These are phyloP conservation scores for Notarius quadriscutis DNA, from an alignment of 2,113 vertebrate species.

Conservation along the genomic window DNA sequence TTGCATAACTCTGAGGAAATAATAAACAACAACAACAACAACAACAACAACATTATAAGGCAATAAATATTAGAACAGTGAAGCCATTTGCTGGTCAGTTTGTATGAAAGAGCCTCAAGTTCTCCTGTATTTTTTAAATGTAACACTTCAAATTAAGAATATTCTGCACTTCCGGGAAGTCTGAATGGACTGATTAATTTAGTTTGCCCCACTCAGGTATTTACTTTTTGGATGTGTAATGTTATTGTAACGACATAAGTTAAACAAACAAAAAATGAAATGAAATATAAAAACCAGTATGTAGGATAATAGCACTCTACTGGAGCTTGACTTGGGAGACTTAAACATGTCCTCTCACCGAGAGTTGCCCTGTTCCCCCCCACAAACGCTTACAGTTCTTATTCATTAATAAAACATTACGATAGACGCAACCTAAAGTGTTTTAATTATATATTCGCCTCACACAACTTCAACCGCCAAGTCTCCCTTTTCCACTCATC, in stretches of 20 bases:
- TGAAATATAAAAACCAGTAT: background rate
- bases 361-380: background rate
- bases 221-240: background rate
- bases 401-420: constrained; percentile 27
- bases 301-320: background rate
- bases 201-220: background rate
- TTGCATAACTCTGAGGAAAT: background rate
- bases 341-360: background rate
- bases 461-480: constrained; percentile 44
- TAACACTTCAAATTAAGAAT: background rate
- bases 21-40: background rate
- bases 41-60: background rate
- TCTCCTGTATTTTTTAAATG: background rate
- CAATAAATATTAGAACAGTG: background rate
- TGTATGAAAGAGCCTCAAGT: background rate
- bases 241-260: background rate
- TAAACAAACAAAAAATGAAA: background rate
- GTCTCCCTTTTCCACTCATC: constrained; percentile 40
- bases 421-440: constrained; percentile 37
- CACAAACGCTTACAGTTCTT: background rate
- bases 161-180: background rate
- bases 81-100: background rate
- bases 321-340: background rate
- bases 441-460: constrained; percentile 50
- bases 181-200: background rate